phyloP scores from a whole-genome alignment of 2,888 invertebrate species.

The Drosophila austrosaltans region DNA sequence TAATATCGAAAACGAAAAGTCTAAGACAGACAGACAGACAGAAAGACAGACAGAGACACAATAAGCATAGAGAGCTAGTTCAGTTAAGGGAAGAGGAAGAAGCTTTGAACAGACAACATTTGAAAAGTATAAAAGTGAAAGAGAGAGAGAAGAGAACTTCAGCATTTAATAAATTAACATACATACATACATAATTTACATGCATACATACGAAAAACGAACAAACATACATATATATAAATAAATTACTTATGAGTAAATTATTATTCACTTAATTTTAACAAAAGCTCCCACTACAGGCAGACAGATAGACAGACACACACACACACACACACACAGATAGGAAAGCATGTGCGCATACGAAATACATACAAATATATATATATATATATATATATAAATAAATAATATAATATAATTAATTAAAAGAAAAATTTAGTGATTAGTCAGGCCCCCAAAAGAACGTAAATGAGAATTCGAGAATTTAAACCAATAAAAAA shows the following conservation, averaged over 20 bases:
- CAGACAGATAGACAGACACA: neutral
- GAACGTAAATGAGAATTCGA: conserved; percentile 57
- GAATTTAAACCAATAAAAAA: conserved; percentile 67
- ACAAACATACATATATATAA: conserved; percentile 18
- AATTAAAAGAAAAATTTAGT: conserved; percentile 43
- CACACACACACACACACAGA: conserved; percentile 17
- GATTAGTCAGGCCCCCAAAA: conserved; percentile 51
- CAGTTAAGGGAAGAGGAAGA: conserved; percentile 36
- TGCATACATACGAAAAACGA: conserved; percentile 12
- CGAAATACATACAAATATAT: conserved; percentile 10
- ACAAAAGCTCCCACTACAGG: conserved; percentile 15
- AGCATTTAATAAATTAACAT: conserved; percentile 55
- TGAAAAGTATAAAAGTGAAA: conserved; percentile 40
- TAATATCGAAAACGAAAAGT: conserved; percentile 38
- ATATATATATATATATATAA: conserved; percentile 23
- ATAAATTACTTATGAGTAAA: conserved; percentile 11
- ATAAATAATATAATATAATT: conserved; percentile 9
- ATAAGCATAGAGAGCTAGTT: no score
- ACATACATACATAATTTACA: conserved; percentile 30
- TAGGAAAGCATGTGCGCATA: conserved; percentile 1
- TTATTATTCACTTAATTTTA: conserved; percentile 47
- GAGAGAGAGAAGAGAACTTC: conserved; percentile 39
- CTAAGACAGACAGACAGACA: conserved; percentile 40
- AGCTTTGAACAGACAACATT: conserved; percentile 36
- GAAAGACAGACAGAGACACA: conserved; percentile 28